Percentiles rank a stretch among this genome's conserved stretches.
phyloP scores from a whole-genome alignment of 2,888 invertebrate genomes.

The Machimus atricapillus region DNA sequence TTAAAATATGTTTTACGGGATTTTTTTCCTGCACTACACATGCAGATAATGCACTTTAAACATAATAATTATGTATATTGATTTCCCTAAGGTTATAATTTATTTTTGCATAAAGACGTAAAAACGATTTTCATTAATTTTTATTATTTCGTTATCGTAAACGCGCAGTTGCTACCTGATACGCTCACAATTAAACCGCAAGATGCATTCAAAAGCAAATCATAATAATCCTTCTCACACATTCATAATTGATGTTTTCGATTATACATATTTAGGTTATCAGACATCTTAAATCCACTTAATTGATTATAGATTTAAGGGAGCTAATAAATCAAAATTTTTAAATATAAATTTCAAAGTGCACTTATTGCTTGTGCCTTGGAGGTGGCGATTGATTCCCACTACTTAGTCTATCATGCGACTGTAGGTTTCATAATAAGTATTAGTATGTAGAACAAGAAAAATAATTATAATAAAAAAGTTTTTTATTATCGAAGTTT shows the following conservation, averaged over 20 bases:
- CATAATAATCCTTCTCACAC: not conserved
- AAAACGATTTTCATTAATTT: not conserved
- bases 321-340: too few species aligned
- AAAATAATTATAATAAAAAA: too few species aligned
- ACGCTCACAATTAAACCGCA: not conserved
- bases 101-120: not conserved
- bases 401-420: too few species aligned
- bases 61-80: not conserved
- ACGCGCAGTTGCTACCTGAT: not conserved
- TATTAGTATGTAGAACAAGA: too few species aligned
- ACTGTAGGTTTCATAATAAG: too few species aligned
- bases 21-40: not conserved
- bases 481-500: too few species aligned
- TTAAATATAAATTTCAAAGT: too few species aligned
- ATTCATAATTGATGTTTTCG: not conserved
- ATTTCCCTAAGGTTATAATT: not conserved
- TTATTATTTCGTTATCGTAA: not conserved
- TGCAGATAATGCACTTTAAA: not conserved
- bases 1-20: not conserved
- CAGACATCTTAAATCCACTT: not conserved
- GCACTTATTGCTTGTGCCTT: too few species aligned
- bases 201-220: not conserved
- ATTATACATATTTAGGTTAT: not conserved
- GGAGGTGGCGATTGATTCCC: too few species aligned
- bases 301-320: too few species aligned